Conservation (phyloP, 2,797 vertebrate genomes). For the Champsocephalus gunnari region DNA sequence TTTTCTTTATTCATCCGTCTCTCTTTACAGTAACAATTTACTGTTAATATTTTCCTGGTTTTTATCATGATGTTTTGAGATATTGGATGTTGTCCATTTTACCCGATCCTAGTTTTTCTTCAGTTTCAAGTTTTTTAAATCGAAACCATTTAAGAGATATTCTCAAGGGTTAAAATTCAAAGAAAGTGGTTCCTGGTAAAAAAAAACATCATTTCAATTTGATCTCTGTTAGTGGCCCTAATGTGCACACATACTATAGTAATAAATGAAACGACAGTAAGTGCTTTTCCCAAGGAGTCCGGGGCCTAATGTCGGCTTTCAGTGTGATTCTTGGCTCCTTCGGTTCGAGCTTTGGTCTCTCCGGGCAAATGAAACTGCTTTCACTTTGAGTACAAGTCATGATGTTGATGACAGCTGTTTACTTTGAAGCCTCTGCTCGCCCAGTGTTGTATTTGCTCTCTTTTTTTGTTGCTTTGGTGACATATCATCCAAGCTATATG, state of each 20-base stretch:
- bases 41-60: not conserved
- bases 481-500: not conserved
- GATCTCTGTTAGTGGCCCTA: not conserved
- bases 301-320: not conserved
- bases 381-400: not conserved
- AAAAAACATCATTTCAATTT: not conserved
- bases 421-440: not conserved
- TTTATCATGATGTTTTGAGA: not conserved
- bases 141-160: too few relatives aligned
- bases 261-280: not conserved
- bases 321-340: not conserved
- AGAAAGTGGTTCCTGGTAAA: not conserved
- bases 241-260: not conserved
- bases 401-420: not conserved
- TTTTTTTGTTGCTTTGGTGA: conserved; percentile 1
- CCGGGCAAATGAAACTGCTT: not conserved
- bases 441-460: not conserved
- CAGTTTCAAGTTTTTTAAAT: not conserved
- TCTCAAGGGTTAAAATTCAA: too few relatives aligned
- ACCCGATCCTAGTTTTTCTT: not conserved
- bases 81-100: not conserved
- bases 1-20: conserved; percentile 11
- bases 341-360: not conserved
- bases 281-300: not conserved
- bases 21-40: not conserved